These are phyloP conservation scores for Hormiphora californensis DNA, from an alignment of 37 sponge, comb jelly and placozoan genomes.

Conservation along the genomic window DNA sequence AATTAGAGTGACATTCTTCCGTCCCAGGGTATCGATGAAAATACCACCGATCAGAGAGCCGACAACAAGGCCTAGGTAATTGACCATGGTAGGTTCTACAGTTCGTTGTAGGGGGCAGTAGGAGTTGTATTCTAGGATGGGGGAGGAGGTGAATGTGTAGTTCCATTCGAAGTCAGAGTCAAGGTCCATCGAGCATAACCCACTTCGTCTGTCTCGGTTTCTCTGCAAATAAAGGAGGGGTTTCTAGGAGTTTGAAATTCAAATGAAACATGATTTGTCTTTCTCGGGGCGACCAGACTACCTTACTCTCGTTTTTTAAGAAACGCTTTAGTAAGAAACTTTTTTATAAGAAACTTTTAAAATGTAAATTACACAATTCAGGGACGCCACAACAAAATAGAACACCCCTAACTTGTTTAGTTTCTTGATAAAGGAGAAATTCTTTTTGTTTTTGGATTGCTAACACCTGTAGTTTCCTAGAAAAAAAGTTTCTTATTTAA, in stretches of 20 bases:
- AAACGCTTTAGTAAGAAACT: no score
- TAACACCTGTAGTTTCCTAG: no score
- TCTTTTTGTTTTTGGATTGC: no score
- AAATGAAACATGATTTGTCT: no score
- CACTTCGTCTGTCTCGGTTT: not conserved
- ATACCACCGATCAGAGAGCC: not conserved
- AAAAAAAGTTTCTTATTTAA: no score
- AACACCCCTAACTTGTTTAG: no score
- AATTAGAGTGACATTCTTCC: not conserved
- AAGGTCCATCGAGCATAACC: not conserved
- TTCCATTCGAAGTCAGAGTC: not conserved
- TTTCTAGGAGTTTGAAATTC: not conserved
- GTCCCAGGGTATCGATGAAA: not conserved
- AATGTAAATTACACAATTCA: no score
- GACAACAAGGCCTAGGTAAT: not conserved
- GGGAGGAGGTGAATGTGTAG: not conserved
- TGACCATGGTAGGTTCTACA: not conserved
- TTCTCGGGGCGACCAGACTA: not conserved
- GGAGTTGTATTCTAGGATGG: not conserved
- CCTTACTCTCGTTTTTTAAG: not conserved
- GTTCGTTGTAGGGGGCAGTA: not conserved
- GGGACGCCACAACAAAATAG: no score
- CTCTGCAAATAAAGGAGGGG: not conserved
- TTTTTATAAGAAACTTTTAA: no score
- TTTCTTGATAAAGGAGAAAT: no score